phyloP scores from a whole-genome alignment of 2,888 invertebrate genomes.

The Pseudanteris insignis region DNA sequence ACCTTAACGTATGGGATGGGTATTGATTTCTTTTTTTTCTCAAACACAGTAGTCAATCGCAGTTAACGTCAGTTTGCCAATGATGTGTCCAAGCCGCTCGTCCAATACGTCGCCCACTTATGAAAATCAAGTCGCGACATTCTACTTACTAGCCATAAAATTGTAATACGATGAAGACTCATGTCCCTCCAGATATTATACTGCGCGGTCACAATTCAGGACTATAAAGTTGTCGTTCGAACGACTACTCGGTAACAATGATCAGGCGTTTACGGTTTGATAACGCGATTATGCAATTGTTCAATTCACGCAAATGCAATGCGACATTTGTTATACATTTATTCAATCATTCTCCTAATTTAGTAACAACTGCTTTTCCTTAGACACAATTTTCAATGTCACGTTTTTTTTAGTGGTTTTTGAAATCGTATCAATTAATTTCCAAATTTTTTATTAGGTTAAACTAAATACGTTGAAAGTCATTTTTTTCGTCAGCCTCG shows the following conservation, averaged over 20 bases:
- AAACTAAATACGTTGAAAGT: too few species aligned
- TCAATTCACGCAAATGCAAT: not conserved
- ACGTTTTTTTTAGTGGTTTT: too few species aligned
- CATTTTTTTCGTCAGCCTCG: too few species aligned
- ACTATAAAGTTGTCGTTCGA: not conserved
- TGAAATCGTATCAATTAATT: too few species aligned
- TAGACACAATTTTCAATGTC: not conserved
- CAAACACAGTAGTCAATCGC: too few species aligned
- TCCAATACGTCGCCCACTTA: too few species aligned
- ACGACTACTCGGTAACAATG: not conserved
- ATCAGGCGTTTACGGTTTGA: too few species aligned
- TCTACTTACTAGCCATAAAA: not conserved
- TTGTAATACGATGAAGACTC: not conserved
- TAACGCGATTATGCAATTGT: not conserved
- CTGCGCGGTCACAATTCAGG: not conserved
- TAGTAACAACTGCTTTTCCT: not conserved
- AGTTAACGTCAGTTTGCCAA: too few species aligned
- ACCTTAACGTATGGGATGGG: too few species aligned
- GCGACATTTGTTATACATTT: not conserved
- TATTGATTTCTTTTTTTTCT: too few species aligned
- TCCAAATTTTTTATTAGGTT: too few species aligned
- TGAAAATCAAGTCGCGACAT: not conserved
- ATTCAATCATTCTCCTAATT: not conserved
- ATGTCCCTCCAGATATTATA: not conserved
- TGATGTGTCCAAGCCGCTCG: too few species aligned